A percentile compares a stretch with the other conserved stretches of the same genome.
Conservation (phyloP, 2,113 vertebrate species). For the Charadrius vociferus region DNA sequence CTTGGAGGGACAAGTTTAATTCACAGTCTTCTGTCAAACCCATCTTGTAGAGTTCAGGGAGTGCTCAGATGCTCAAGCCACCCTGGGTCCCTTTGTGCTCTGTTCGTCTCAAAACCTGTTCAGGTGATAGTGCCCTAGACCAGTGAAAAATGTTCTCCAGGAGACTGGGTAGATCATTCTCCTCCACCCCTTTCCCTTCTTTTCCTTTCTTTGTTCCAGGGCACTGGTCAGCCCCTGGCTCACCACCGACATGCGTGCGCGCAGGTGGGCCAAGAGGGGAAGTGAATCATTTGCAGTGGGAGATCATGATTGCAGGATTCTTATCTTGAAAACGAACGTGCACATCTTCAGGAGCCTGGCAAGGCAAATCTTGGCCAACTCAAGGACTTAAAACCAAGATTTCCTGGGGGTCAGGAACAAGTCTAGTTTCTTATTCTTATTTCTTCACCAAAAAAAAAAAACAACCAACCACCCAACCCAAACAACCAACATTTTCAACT, state of each 20-base stretch:
- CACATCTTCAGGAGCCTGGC: not conserved
- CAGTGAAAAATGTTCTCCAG: not conserved
- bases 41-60: not conserved
- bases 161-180: not conserved
- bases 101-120: not conserved
- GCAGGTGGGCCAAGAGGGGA: not conserved
- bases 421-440: not conserved
- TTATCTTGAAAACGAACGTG: not conserved
- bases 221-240: not conserved
- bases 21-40: not conserved
- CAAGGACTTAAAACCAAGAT: not conserved
- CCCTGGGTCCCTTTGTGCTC: not conserved
- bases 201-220: not conserved
- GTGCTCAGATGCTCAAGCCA: not conserved
- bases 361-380: not conserved
- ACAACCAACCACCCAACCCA: not conserved
- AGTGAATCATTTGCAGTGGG: slow-evolving; percentile 21
- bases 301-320: not conserved
- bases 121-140: not conserved
- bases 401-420: not conserved
- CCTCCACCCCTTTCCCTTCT: not conserved
- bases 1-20: not conserved
- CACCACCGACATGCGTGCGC: fast-evolving
- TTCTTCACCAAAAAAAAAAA: not conserved
- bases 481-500: not conserved